phyloP scores from a whole-genome alignment of 2,888 invertebrate species.

The Neoitamus cyanurus region DNA sequence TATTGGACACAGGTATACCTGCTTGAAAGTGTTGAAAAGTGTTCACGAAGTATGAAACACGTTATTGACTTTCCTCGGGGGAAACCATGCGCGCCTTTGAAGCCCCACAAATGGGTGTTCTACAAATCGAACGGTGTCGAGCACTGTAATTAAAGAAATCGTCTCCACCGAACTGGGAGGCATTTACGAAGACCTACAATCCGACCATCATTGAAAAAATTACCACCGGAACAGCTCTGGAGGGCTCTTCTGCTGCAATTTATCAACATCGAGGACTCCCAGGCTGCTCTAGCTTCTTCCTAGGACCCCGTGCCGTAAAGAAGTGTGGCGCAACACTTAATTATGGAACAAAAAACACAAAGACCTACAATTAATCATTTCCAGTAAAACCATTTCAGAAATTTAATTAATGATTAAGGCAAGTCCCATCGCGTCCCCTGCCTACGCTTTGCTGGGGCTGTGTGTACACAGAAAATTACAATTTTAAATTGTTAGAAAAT shows the following conservation, averaged over 20 bases:
- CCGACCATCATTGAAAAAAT: background rate
- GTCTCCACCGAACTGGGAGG: background rate
- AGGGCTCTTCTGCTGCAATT: background rate
- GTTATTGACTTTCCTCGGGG: background rate
- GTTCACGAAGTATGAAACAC: background rate
- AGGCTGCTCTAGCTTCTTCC: background rate
- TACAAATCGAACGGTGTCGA: background rate
- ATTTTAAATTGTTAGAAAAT: constrained; percentile 28
- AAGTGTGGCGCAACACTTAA: constrained; percentile 21
- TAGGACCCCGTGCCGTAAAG: background rate
- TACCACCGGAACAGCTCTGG: background rate
- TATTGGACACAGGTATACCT: background rate
- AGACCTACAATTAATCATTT: constrained; percentile 37
- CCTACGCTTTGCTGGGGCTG: background rate
- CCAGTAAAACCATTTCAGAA: constrained; percentile 28
- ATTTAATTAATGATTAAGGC: constrained; percentile 26
- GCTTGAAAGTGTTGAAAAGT: background rate
- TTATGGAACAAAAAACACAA: constrained; percentile 23
- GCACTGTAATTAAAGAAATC: background rate
- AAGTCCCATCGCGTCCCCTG: background rate
- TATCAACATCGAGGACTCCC: background rate
- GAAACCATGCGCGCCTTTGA: background rate
- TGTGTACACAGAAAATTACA: background rate
- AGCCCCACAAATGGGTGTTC: background rate
- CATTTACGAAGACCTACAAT: background rate